A percentile compares a stretch with the other conserved stretches of the same genome.
These are phyloP conservation scores for Neolamprologus tretocephalus DNA, from an alignment of 2,113 vertebrate genomes.

Conservation along the genomic window DNA sequence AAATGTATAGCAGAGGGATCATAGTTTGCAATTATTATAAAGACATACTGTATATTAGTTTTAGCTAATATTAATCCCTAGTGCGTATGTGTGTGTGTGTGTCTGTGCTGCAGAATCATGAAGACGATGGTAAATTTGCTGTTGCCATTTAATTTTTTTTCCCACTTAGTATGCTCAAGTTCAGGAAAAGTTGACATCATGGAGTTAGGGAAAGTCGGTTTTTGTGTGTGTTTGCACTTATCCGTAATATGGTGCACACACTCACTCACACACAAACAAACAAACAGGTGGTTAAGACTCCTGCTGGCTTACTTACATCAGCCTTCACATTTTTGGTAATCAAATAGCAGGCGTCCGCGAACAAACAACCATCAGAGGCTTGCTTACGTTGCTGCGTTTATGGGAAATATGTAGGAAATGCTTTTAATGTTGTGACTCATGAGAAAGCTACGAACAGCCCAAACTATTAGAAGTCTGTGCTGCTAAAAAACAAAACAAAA, in stretches of 20 bases:
- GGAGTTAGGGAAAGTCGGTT: not conserved
- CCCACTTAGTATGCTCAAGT: not conserved
- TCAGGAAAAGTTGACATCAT: not conserved
- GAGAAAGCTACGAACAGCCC: not conserved
- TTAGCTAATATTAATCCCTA: not conserved
- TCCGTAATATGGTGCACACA: not conserved
- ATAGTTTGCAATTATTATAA: not conserved
- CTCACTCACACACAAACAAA: not conserved
- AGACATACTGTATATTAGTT: not conserved
- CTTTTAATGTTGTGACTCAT: not conserved
- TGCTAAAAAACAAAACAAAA: constrained; percentile 6
- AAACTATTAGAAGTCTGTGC: not conserved
- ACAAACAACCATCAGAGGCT: constrained; percentile 11
- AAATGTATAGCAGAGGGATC: not conserved
- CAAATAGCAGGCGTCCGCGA: constrained; percentile 8
- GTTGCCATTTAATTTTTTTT: not conserved
- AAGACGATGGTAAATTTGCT: not conserved
- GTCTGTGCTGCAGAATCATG: not conserved
- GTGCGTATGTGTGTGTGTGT: not conserved
- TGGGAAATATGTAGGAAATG: constrained; percentile 1
- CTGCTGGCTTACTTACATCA: constrained; percentile 18
- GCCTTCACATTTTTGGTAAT: constrained; percentile 14
- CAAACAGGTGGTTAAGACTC: not conserved
- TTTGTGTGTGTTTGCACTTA: not conserved
- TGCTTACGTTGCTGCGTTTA: not conserved